Percentiles rank a stretch among this genome's conserved stretches.
phyloP scores from a whole-genome alignment of 2,113 vertebrate genomes.

The Gavialis gangeticus region DNA sequence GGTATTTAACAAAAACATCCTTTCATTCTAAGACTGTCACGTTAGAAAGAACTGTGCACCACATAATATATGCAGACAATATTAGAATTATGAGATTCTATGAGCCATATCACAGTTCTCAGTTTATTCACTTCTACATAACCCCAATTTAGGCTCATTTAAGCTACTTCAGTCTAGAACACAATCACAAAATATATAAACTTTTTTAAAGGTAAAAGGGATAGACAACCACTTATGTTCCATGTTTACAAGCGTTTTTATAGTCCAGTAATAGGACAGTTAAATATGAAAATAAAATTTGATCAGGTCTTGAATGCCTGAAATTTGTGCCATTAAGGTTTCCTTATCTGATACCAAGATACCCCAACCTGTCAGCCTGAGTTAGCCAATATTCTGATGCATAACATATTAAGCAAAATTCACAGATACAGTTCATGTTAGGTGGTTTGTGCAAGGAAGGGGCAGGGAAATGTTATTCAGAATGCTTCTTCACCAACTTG shows the following conservation, averaged over 20 bases:
- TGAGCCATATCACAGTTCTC: not conserved
- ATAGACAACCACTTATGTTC: not conserved
- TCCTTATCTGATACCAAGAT: not conserved
- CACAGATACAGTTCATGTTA: not conserved
- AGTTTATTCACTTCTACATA: not conserved
- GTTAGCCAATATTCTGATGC: not conserved
- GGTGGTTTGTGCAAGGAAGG: too few species aligned
- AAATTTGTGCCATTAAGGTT: not conserved
- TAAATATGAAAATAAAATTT: not conserved
- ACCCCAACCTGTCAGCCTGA: not conserved
- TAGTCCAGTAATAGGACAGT: too few species aligned
- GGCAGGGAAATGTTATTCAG: not conserved
- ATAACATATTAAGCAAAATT: not conserved
- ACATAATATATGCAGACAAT: not conserved
- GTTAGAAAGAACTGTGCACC: not conserved
- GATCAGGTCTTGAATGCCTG: not conserved
- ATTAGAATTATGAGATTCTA: not conserved
- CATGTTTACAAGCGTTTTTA: not conserved
- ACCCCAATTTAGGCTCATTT: not conserved
- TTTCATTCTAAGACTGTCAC: not conserved
- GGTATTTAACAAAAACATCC: not conserved
- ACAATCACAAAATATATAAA: not conserved
- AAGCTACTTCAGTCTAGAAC: not conserved
- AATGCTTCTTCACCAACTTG: not conserved
- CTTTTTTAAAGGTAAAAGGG: not conserved